Conservation (phyloP, 2,113 vertebrate genomes). For the Pogonocichla stellata region DNA sequence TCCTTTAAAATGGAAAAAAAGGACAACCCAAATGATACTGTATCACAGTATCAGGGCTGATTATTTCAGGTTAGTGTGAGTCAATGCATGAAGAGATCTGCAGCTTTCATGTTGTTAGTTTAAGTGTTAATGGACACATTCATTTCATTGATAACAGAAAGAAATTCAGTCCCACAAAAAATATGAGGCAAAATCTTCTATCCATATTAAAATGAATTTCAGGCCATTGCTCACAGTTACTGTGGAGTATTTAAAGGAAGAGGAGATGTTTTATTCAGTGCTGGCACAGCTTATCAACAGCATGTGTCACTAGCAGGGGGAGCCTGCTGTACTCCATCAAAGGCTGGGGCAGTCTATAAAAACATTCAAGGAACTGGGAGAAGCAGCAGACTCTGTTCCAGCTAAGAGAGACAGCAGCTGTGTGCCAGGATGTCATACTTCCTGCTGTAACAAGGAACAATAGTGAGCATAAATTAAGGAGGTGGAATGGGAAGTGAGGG, state of each 20-base stretch:
- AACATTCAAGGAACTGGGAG: slow-evolving; percentile 11
- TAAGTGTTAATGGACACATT: not conserved
- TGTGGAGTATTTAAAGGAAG: not conserved
- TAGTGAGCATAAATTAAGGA: not conserved
- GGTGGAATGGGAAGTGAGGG: not conserved
- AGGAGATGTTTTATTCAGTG: slow-evolving; percentile 33
- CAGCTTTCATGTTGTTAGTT: slow-evolving; percentile 6
- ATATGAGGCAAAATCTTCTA: not conserved
- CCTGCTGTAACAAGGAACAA: slow-evolving; percentile 1
- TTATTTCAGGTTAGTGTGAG: not conserved
- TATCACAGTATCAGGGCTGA: not conserved
- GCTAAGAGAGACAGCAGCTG: slow-evolving; percentile 7
- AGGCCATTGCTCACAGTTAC: not conserved
- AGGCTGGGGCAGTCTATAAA: slow-evolving; percentile 36
- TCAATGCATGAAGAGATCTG: not conserved
- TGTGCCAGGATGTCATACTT: not conserved
- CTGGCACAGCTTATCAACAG: slow-evolving; percentile 35
- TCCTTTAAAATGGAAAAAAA: not conserved
- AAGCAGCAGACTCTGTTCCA: slow-evolving; percentile 9
- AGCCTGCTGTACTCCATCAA: slow-evolving; percentile 35
- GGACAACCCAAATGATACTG: not conserved
- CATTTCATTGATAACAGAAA: not conserved
- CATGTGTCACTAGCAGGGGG: slow-evolving; percentile 5
- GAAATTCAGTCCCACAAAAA: not conserved
- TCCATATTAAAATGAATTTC: not conserved